Evolutionary conservation across 2,113 vertebrate genomes (phyloP).

Genomic region (Chaenocephalus aceratus): DNA sequence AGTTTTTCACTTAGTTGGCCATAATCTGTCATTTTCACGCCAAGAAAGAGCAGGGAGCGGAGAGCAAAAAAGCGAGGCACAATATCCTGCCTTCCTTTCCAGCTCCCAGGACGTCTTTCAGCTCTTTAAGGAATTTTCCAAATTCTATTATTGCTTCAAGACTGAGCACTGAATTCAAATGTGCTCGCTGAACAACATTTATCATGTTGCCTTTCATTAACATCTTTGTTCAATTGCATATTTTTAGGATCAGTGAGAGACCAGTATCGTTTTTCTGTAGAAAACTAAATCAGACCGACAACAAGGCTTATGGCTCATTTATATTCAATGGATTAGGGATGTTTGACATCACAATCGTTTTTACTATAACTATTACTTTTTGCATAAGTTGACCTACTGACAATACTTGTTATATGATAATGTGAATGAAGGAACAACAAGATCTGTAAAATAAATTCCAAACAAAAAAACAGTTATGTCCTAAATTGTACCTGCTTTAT

Average conservation of each 20-base stretch:
- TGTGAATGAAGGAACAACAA: too few species aligned
- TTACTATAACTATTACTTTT: neutral
- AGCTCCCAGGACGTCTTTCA: slow-evolving; percentile 59
- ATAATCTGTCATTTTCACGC: slow-evolving; percentile 62
- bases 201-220: slow-evolving; percentile 23
- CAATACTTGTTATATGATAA: neutral
- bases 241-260: slow-evolving; percentile 10
- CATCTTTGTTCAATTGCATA: slow-evolving; percentile 19
- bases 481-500: too few species aligned
- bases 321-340: neutral
- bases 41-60: slow-evolving; percentile 56
- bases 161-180: slow-evolving; percentile 35
- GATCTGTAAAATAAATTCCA: too few species aligned
- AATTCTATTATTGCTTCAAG: slow-evolving; percentile 20
- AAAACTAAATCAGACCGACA: neutral
- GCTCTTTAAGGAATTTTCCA: slow-evolving; percentile 47
- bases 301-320: neutral
- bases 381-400: neutral
- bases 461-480: too few species aligned
- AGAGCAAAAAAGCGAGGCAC: slow-evolving; percentile 48
- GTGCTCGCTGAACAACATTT: slow-evolving; percentile 17
- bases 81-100: slow-evolving; percentile 59
- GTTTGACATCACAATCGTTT: neutral
- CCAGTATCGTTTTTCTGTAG: slow-evolving; percentile 2
- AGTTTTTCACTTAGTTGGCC: slow-evolving; percentile 65